phyloP scores from a whole-genome alignment of 2,797 vertebrate genomes.

The Luscinia megarhynchos region DNA sequence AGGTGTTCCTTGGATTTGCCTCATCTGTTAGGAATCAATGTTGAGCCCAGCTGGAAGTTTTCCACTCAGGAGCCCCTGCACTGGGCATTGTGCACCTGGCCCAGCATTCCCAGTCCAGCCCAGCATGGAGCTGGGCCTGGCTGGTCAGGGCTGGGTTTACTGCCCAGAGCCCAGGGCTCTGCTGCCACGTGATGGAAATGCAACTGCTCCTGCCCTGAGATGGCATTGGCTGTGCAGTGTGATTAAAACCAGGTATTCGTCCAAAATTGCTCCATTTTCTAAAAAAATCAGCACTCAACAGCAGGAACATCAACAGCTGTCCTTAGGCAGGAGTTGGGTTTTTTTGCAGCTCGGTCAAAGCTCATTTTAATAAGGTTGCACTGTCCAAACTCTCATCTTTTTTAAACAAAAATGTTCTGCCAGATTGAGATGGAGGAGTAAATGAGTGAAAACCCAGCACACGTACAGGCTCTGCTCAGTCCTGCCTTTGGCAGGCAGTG shows the following conservation, averaged over 20 bases:
- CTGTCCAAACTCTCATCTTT: not conserved
- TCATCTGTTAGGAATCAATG: conserved; percentile 57
- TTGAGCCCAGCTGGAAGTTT: conserved; percentile 55
- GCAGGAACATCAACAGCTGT: not conserved
- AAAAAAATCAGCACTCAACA: not conserved
- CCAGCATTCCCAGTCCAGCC: conserved; percentile 13
- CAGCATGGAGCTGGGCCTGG: conserved; percentile 5
- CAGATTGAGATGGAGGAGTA: conserved; percentile 14
- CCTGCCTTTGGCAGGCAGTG: conserved; percentile 25
- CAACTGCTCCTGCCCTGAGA: not conserved
- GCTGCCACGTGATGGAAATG: conserved; percentile 35
- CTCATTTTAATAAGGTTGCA: not conserved
- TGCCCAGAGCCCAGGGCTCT: conserved; percentile 18
- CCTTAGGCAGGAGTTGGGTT: not conserved
- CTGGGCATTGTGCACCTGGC: conserved; percentile 47
- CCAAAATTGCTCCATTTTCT: not conserved
- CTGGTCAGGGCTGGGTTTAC: conserved; percentile 35
- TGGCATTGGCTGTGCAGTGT: not conserved
- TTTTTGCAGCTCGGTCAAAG: not conserved
- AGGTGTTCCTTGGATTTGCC: conserved; percentile 72
- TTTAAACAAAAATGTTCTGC: not conserved
- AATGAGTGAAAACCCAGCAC: not conserved
- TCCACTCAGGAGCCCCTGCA: not conserved
- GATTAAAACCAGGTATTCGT: not conserved
- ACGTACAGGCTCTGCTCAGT: not conserved